Percentiles rank a stretch among this genome's conserved stretches.
Conservation (phyloP, 2,113 vertebrate species). For the Microtus oregoni region DNA sequence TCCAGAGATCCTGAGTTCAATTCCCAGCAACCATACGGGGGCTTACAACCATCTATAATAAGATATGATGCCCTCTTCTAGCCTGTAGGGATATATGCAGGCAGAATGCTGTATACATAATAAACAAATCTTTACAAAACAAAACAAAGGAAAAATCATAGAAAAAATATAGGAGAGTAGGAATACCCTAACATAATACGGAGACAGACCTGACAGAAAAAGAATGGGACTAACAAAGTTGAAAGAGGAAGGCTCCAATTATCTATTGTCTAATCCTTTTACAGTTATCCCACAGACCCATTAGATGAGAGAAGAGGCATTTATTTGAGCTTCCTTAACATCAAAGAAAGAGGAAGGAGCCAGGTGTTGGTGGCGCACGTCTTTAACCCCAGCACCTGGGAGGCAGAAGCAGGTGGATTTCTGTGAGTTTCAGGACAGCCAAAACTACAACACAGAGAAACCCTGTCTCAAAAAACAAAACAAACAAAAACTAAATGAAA, state of each 20-base stretch:
- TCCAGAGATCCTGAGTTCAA: too few species aligned
- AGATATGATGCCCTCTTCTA: too few species aligned
- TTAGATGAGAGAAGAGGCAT: not conserved
- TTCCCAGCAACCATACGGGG: too few species aligned
- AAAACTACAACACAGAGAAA: not conserved
- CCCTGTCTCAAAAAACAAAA: not conserved
- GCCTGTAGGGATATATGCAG: too few species aligned
- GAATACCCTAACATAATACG: not conserved
- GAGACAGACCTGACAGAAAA: not conserved
- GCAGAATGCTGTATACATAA: too few species aligned
- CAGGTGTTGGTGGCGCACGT: constrained; percentile 69
- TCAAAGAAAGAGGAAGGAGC: not conserved
- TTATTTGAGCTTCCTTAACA: not conserved
- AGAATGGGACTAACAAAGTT: not conserved
- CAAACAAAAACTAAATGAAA: too few species aligned
- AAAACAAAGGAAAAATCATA: not conserved
- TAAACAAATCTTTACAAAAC: not conserved
- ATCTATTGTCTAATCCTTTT: not conserved
- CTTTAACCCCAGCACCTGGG: not conserved
- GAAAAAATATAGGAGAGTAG: not conserved
- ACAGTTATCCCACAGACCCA: not conserved
- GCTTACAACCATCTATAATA: too few species aligned
- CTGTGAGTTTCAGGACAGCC: not conserved
- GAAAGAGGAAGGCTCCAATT: not conserved
- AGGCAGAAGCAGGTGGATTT: not conserved